Conservation (phyloP, 2,888 invertebrate genomes). For the Leptopilina syphax region DNA sequence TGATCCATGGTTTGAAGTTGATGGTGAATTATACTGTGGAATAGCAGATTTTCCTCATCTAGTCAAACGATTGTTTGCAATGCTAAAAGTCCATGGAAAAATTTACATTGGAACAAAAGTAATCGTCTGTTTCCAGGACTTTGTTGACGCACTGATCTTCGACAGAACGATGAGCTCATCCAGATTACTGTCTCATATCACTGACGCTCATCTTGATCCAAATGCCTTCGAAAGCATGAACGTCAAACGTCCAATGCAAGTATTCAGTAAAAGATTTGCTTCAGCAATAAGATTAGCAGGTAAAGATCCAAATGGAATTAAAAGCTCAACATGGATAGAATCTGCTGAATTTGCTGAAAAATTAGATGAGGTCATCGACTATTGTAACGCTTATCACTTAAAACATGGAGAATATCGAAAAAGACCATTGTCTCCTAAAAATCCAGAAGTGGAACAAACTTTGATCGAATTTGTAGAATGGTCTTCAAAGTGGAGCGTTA, state of each 20-base stretch:
- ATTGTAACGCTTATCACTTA: conserved; percentile 36
- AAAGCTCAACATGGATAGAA: conserved; percentile 43
- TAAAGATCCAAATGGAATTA: background rate
- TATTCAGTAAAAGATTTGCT: background rate
- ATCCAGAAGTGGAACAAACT: conserved; percentile 45
- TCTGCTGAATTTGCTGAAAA: conserved; percentile 48
- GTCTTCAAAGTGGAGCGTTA: conserved; percentile 29
- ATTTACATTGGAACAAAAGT: conserved; percentile 32
- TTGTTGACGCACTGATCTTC: background rate
- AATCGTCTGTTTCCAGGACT: conserved; percentile 26
- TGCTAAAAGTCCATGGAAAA: conserved; percentile 1
- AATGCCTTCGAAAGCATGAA: conserved; percentile 7
- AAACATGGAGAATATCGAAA: conserved; percentile 14
- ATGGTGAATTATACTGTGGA: background rate
- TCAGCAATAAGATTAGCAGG: background rate
- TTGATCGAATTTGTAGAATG: conserved; percentile 43
- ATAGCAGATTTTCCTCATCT: conserved; percentile 39
- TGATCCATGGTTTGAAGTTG: background rate
- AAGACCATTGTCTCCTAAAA: conserved; percentile 42
- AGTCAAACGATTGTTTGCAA: conserved; percentile 34
- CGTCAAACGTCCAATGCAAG: background rate
- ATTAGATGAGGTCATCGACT: conserved; percentile 49
- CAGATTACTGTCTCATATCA: background rate
- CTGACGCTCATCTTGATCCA: background rate
- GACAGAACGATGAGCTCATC: background rate